Percentiles rank a stretch among this genome's conserved stretches.
Evolutionary conservation across 2,888 invertebrate genomes (phyloP).

Genomic region (Epsilonema sp.): DNA sequence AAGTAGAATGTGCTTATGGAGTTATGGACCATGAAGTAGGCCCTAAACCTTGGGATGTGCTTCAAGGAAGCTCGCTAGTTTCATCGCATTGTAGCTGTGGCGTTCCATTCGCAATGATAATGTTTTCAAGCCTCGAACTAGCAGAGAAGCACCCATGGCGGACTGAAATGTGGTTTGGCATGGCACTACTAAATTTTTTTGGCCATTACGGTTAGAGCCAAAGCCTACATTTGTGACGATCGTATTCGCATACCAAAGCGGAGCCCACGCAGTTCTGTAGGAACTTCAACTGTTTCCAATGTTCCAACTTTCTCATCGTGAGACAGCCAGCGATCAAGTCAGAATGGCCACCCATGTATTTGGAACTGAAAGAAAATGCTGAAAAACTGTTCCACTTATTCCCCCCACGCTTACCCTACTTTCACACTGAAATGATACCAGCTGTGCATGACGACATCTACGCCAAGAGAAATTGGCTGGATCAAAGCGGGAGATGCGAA

Average conservation of each 20-base stretch:
- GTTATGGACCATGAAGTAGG: too few relatives aligned
- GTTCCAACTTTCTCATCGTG: conserved; percentile 9
- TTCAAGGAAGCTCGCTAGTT: conserved; percentile 13
- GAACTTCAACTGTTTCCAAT: conserved; percentile 15
- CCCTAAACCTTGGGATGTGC: conserved; percentile 14
- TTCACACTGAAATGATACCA: too few relatives aligned
- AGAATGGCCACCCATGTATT: conserved; percentile 33
- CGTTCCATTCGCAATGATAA: conserved; percentile 14
- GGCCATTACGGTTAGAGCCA: too few relatives aligned
- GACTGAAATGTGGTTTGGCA: neutral
- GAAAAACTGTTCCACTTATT: too few relatives aligned
- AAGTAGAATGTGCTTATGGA: too few relatives aligned
- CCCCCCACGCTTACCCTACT: too few relatives aligned
- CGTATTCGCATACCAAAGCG: too few relatives aligned
- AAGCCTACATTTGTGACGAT: too few relatives aligned
- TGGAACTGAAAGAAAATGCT: conserved; percentile 30
- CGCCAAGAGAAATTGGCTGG: conserved; percentile 27
- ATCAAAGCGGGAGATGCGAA: conserved; percentile 29
- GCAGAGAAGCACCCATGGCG: conserved; percentile 14
- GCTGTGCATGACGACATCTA: conserved; percentile 29
- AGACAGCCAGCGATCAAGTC: conserved; percentile 30
- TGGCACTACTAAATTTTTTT: too few relatives aligned
- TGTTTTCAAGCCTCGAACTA: conserved; percentile 17
- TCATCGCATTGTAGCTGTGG: conserved; percentile 13
- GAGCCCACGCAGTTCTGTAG: neutral